Percentiles rank a stretch among this genome's conserved stretches.
phyloP scores from a whole-genome alignment of 2,113 vertebrate species.

The Actenoides hombroni region DNA sequence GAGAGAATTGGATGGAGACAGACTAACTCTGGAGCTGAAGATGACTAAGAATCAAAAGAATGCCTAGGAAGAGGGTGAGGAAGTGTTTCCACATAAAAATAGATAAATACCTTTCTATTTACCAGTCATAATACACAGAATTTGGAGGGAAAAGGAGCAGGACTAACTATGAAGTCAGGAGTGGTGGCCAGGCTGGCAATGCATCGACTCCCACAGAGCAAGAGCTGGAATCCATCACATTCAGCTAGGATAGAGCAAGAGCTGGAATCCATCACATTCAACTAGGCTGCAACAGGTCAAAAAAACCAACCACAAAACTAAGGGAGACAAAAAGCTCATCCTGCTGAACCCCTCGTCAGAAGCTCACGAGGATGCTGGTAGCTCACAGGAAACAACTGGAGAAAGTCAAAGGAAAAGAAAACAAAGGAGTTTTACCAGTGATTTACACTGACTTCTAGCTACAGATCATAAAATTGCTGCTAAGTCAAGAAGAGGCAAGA shows the following conservation, averaged over 20 bases:
- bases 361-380: rapidly evolving
- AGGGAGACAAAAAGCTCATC: not conserved
- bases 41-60: not conserved
- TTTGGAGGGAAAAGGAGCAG: not conserved
- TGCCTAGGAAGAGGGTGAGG: not conserved
- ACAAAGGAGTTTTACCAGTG: not conserved
- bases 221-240: not conserved
- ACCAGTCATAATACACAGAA: not conserved
- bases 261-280: not conserved
- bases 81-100: not conserved
- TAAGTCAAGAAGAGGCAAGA: not conserved
- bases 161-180: not conserved
- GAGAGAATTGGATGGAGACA: not conserved
- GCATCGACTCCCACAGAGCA: not conserved
- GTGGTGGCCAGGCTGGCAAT: not conserved
- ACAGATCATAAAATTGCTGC: not conserved
- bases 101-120: not conserved
- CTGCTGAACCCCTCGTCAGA: not conserved
- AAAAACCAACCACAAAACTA: not conserved
- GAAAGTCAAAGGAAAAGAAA: not conserved
- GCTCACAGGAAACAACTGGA: not conserved
- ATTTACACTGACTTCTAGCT: not conserved
- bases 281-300: not conserved
- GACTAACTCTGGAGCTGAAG: not conserved
- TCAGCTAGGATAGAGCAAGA: not conserved